A percentile compares a stretch with the other conserved stretches of the same genome.
Conservation (phyloP, 2,113 vertebrate genomes). For the Illadopsis cleaveri region DNA sequence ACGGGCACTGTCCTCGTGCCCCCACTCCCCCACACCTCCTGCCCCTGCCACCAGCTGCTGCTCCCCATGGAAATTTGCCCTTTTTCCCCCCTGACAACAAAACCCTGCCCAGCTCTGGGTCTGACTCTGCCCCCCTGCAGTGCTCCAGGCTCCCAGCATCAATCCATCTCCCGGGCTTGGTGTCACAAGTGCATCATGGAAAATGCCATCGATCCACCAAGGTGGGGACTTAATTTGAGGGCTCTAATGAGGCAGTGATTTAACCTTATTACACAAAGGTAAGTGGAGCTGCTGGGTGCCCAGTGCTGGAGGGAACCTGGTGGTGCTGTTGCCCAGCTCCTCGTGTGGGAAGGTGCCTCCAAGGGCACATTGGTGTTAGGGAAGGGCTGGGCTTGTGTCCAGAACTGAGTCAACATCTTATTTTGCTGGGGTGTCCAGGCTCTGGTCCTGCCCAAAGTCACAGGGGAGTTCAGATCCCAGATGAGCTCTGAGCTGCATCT, state of each 20-base stretch:
- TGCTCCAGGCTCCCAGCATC: not conserved
- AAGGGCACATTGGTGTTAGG: accelerated
- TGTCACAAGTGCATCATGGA: constrained; percentile 50
- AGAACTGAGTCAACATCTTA: not conserved
- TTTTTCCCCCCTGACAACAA: not conserved
- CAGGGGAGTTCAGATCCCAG: not conserved
- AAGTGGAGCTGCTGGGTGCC: not conserved
- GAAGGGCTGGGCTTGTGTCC: not conserved
- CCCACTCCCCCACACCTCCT: not conserved
- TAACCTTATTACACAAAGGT: constrained; percentile 22
- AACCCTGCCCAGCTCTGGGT: not conserved
- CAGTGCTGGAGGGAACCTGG: not conserved
- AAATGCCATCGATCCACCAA: constrained; percentile 47
- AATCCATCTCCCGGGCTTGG: not conserved
- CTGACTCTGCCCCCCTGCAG: not conserved
- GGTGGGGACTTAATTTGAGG: constrained; percentile 52
- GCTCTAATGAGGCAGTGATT: constrained; percentile 37
- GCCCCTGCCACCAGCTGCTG: not conserved
- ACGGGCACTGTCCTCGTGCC: accelerated
- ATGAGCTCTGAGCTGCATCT: not conserved
- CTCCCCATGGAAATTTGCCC: not conserved
- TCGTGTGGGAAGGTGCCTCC: not conserved
- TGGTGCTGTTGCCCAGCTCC: not conserved
- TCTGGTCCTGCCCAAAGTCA: not conserved
- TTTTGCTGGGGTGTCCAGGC: not conserved